Conservation (phyloP, 2,113 vertebrate species). For the Dunckerocampus dactyliophorus region DNA sequence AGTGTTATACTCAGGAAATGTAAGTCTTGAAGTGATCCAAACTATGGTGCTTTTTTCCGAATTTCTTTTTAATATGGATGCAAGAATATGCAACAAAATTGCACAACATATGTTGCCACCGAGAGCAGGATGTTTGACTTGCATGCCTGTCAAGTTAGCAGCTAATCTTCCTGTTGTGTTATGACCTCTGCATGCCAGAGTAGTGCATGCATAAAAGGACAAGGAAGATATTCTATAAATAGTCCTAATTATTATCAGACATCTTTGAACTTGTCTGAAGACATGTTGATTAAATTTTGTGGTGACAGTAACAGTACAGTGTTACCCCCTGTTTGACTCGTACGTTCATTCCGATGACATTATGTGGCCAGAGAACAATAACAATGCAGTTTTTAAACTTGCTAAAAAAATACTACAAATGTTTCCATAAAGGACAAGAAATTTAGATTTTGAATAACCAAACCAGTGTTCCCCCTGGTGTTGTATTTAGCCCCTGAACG, state of each 20-base stretch:
- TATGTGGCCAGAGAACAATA: too few species aligned
- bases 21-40: neutral
- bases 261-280: neutral
- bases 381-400: too few species aligned
- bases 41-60: neutral
- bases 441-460: too few species aligned
- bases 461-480: neutral
- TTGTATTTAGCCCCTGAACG: neutral
- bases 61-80: neutral
- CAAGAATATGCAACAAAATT: neutral
- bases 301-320: neutral
- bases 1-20: constrained; percentile 2
- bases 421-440: too few species aligned
- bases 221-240: neutral
- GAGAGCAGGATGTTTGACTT: constrained; percentile 17
- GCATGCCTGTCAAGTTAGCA: constrained; percentile 20
- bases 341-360: neutral
- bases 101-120: neutral
- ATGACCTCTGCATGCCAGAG: constrained; percentile 1
- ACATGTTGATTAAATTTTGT: neutral
- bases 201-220: too few species aligned
- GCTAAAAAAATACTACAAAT: too few species aligned
- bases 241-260: neutral
- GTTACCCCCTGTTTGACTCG: neutral
- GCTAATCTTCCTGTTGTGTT: constrained; percentile 24